Base-by-base conservation (phyloP, 1,140 invertebrate species). In the Eciton burchellii region DNA sequence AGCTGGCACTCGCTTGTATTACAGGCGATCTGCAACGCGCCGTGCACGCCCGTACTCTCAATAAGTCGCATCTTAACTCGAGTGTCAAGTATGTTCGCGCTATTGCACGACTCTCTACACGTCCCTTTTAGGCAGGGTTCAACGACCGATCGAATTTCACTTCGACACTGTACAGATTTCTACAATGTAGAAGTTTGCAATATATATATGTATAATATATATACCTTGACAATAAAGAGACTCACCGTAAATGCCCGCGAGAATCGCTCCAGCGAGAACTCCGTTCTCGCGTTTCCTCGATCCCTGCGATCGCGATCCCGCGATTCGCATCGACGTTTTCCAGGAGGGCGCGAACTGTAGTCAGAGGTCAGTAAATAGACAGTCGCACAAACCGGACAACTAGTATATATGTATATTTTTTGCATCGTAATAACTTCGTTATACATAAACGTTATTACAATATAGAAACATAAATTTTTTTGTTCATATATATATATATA, bases 381-480 rank as follows among this genome's bases (percentile, higher is more conserved):
- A 16, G 3, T 16, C 62, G 24, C 56, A 35, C 35, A 45, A 84
- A 77, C 56, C 87, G 83, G 85, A 89, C 90, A 91, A 91, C 89
- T 91, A 91, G 65, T 85, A 89, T 90, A 77, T 91, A 90, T 90
- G 81, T 91, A 90, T 91, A 91, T 90, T 88, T 86, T 85, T 90
- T 83, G 77, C 89, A 88, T 91, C 81, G 88, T 90, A 87, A 89
- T 91, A 91, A 89, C 84, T 43, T 63, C 84, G 79, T 89, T 89
- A 89, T 91, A 91, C 91, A 91, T 91, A 91, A 91, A 90, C 90
- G 86, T 90, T 91, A 91, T 91, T 91, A 91, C 91, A 91, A 91
- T 91, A 90, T 91, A 91, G 86, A 91, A 91, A 91, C 90, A 91
- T 92, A 91, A 91, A 90, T 74, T 81, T 89, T 89, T 74, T 89